Percentiles rank a stretch among this genome's conserved stretches.
phyloP scores from a whole-genome alignment of 2,888 invertebrate genomes.

The Epistrophella euchroma region DNA sequence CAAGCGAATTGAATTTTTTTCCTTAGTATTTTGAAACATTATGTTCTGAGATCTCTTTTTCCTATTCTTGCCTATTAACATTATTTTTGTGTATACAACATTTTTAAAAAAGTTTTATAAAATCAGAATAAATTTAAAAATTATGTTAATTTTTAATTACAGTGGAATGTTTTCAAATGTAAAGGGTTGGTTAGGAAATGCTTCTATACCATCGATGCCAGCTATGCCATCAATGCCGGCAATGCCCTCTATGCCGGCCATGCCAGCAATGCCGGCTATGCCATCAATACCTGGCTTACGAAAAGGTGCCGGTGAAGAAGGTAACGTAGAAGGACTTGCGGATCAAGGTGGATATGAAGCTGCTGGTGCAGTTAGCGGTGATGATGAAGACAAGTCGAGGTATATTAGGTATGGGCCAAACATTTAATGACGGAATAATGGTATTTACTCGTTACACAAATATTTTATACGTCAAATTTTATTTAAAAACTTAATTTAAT shows the following conservation, averaged over 20 bases:
- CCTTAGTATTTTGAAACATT: too few relatives aligned
- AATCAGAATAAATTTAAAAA: background rate
- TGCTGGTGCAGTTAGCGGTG: conserved; percentile 83
- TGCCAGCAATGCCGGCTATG: conserved; percentile 83
- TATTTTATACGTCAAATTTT: conserved; percentile 63
- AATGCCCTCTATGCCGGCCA: conserved; percentile 82
- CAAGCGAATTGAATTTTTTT: too few relatives aligned
- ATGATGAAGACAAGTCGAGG: conserved; percentile 96
- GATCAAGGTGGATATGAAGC: conserved; percentile 78
- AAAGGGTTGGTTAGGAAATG: conserved; percentile 91
- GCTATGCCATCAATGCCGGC: conserved; percentile 83
- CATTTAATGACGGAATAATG: conserved; percentile 84
- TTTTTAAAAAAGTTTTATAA: background rate
- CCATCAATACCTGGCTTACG: conserved; percentile 89
- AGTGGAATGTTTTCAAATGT: conserved; percentile 94
- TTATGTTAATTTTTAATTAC: conserved; percentile 45
- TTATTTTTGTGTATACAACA: too few relatives aligned
- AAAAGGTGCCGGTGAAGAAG: conserved; percentile 85
- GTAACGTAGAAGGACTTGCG: conserved; percentile 84
- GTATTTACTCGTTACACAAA: conserved; percentile 77
- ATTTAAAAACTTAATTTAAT: conserved; percentile 37
- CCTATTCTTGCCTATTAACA: too few relatives aligned
- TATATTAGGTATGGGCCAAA: conserved; percentile 89
- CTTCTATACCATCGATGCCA: conserved; percentile 84
- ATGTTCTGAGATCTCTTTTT: too few relatives aligned